phyloP scores from a whole-genome alignment of 1,140 invertebrate genomes.

The Diprion similis region DNA sequence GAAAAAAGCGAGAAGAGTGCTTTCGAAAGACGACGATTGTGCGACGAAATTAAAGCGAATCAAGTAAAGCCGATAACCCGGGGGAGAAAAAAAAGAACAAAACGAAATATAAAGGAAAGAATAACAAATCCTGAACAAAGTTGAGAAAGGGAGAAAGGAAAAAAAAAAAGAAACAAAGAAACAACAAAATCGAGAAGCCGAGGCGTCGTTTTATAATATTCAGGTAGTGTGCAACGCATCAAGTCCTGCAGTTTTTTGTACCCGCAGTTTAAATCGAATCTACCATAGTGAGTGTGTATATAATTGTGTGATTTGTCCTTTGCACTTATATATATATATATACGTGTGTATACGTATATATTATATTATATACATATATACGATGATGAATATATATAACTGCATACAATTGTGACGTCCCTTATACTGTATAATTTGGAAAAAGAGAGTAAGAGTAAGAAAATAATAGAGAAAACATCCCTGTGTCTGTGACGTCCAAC shows the following conservation, averaged over 20 bases:
- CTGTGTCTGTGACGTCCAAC: not conserved
- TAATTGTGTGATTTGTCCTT: not conserved
- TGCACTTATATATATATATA: not conserved
- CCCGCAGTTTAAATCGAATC: not conserved
- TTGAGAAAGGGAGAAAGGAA: no score
- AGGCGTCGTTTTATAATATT: not conserved
- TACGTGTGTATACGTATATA: not conserved
- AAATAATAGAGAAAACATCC: not conserved
- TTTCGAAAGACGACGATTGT: constrained; percentile 23
- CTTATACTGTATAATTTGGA: not conserved
- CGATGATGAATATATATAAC: no score
- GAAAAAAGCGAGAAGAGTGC: constrained; percentile 47
- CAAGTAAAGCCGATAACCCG: no score
- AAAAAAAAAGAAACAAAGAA: no score
- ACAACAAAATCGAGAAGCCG: not conserved
- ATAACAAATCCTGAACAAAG: no score
- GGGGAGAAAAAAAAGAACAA: no score
- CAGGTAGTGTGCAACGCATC: not conserved
- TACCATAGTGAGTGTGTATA: not conserved
- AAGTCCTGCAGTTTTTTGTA: no score
- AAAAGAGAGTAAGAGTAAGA: not conserved
- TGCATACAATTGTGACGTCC: not conserved
- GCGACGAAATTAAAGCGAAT: no score
- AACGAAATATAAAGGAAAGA: no score
- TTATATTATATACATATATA: not conserved